Conservation (phyloP, 2,113 vertebrate species). For the Gnathonemus echidnorhynchus region DNA sequence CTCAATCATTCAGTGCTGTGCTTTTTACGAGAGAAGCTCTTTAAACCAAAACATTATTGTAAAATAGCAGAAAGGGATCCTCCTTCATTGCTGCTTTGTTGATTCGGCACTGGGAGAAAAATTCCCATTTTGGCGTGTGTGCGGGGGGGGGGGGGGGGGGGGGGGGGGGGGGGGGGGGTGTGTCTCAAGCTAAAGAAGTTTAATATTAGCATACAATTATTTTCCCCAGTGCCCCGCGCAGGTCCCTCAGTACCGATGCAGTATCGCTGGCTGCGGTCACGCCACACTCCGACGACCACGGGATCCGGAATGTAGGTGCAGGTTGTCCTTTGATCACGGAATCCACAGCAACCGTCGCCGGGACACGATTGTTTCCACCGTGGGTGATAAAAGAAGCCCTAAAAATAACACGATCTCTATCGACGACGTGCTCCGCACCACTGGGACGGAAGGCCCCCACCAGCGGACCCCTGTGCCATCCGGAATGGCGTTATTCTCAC, state of each 20-base stretch:
- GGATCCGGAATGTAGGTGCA: background rate
- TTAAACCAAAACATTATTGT: constrained; percentile 3
- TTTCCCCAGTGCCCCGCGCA: background rate
- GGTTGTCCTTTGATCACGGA: constrained; percentile 1
- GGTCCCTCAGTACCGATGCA: background rate
- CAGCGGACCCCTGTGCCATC: background rate
- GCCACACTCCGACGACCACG: background rate
- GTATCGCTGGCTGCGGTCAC: background rate
- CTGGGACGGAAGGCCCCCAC: too few species aligned
- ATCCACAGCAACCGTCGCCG: background rate
- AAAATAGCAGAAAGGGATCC: background rate
- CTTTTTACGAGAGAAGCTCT: background rate
- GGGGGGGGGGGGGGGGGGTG: background rate
- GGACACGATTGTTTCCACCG: background rate
- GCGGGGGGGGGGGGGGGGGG: background rate
- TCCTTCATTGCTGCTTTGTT: background rate
- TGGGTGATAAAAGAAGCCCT: background rate
- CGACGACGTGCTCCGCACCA: background rate
- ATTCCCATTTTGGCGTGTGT: background rate
- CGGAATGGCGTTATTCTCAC: background rate
- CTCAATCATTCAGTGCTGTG: background rate
- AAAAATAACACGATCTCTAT: background rate
- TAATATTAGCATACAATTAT: background rate
- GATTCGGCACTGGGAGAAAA: background rate
- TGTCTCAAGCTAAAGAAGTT: background rate